These are phyloP conservation scores for Pangasianodon hypophthalmus DNA, from an alignment of 2,113 vertebrate species.

Conservation along the genomic window DNA sequence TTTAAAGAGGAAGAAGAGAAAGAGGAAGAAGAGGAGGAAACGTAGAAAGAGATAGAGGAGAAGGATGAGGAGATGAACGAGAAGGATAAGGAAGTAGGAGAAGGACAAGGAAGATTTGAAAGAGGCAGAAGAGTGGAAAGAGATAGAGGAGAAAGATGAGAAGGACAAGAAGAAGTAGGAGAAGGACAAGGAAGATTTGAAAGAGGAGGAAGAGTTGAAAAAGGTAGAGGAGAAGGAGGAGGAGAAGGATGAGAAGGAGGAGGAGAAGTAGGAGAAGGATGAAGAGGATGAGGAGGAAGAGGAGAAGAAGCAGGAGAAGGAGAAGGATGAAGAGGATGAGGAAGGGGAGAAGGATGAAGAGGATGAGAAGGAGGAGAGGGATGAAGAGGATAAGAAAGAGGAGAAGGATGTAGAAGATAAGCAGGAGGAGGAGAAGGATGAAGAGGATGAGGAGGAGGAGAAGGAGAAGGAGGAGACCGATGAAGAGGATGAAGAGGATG, in stretches of 20 bases:
- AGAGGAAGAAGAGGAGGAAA: neutral
- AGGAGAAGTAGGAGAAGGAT: neutral
- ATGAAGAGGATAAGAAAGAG: neutral
- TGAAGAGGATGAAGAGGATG: neutral
- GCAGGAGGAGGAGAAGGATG: neutral
- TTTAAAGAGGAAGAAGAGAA: neutral
- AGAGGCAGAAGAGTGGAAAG: neutral
- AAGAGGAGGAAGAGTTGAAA: fast-evolving
- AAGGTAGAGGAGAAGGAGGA: neutral
- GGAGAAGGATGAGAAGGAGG: too few species aligned
- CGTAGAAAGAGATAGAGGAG: fast-evolving
- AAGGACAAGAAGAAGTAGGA: neutral
- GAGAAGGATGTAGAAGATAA: neutral
- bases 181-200: neutral
- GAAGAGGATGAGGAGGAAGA: neutral
- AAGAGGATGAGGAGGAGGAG: neutral
- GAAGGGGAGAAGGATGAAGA: neutral
- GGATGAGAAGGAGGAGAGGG: fast-evolving
- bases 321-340: neutral
- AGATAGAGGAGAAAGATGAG: neutral
- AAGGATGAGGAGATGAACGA: neutral
- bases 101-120: neutral
- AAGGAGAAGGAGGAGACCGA: fast-evolving
- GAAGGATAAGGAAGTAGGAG: neutral
- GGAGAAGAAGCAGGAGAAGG: neutral